Conservation (phyloP, 1,140 invertebrate species). For the Sitodiplosis mosellana region DNA sequence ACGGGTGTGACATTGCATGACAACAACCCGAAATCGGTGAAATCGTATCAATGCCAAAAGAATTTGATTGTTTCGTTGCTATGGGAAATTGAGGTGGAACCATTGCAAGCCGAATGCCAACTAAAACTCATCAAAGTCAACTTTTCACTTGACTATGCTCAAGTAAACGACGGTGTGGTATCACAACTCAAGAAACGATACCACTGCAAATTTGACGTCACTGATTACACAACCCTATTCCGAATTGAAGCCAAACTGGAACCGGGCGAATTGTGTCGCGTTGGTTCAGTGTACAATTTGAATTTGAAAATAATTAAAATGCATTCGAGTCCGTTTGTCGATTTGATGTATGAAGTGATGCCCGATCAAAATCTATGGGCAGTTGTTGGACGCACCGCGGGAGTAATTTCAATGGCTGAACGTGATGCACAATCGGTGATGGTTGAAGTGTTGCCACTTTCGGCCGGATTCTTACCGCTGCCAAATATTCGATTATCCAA, state of each 20-base stretch:
- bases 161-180: slow-evolving; percentile 17
- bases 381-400: slow-evolving; percentile 69
- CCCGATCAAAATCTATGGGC: slow-evolving; percentile 86
- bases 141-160: slow-evolving; percentile 45
- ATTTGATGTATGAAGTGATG: slow-evolving; percentile 83
- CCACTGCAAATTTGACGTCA: slow-evolving; percentile 35
- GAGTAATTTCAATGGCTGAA: slow-evolving; percentile 60
- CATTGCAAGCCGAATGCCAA: slow-evolving; percentile 27
- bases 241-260: slow-evolving; percentile 63
- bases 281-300: slow-evolving; percentile 71
- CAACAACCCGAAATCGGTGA: slow-evolving; percentile 35
- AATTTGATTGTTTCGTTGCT: slow-evolving; percentile 54
- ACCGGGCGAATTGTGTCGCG: slow-evolving; percentile 69
- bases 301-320: slow-evolving; percentile 49
- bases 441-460: slow-evolving; percentile 79
- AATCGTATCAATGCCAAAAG: slow-evolving; percentile 16
- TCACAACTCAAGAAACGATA: slow-evolving; percentile 23
- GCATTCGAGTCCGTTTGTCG: slow-evolving; percentile 26
- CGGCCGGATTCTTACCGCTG: slow-evolving; percentile 70
- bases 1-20: slow-evolving; percentile 37
- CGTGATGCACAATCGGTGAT: slow-evolving; percentile 51
- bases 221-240: slow-evolving; percentile 56
- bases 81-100: slow-evolving; percentile 57
- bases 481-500: slow-evolving; percentile 78
- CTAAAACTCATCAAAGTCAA: slow-evolving; percentile 42